Percentiles rank a stretch among this genome's conserved stretches.
phyloP scores from a whole-genome alignment of 2,888 invertebrate species.

The Caenorhabditis zanzibari region DNA sequence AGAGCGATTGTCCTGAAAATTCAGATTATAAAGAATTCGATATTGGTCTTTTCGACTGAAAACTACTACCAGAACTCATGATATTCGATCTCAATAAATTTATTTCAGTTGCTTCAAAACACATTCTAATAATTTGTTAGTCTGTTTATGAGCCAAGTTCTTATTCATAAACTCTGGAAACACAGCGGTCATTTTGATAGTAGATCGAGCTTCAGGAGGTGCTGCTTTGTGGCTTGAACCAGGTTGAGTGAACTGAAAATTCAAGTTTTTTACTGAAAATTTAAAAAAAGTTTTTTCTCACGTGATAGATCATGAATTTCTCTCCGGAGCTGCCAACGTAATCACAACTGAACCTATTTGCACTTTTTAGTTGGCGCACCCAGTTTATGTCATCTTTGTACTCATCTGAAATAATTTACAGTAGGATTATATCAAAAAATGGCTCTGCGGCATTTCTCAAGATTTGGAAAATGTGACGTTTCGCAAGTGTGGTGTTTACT shows the following conservation, averaged over 20 bases:
- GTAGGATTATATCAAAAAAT: too few relatives aligned
- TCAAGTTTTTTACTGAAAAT: neutral
- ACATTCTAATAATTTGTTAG: conserved; percentile 42
- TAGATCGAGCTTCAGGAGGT: conserved; percentile 2
- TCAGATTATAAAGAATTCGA: neutral
- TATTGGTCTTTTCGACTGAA: neutral
- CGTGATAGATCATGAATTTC: conserved; percentile 52
- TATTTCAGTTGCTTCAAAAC: conserved; percentile 49
- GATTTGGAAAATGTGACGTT: too few relatives aligned
- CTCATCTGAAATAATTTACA: conserved; percentile 53
- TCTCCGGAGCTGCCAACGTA: conserved; percentile 35
- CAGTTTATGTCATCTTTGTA: conserved; percentile 43
- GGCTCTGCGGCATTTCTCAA: too few relatives aligned
- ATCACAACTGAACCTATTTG: conserved; percentile 59
- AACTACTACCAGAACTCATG: neutral
- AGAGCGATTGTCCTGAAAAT: too few relatives aligned
- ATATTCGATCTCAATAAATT: neutral
- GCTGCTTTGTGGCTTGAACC: conserved; percentile 2
- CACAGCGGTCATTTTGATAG: conserved; percentile 48
- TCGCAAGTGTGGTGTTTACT: too few relatives aligned
- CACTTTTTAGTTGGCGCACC: conserved; percentile 31
- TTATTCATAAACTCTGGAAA: conserved; percentile 62
- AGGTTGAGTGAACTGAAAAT: conserved; percentile 4
- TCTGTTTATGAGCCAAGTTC: conserved; percentile 57
- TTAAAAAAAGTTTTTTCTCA: conserved; percentile 11